Conservation (phyloP, 2,797 vertebrate genomes). For the Lerista edwardsae region DNA sequence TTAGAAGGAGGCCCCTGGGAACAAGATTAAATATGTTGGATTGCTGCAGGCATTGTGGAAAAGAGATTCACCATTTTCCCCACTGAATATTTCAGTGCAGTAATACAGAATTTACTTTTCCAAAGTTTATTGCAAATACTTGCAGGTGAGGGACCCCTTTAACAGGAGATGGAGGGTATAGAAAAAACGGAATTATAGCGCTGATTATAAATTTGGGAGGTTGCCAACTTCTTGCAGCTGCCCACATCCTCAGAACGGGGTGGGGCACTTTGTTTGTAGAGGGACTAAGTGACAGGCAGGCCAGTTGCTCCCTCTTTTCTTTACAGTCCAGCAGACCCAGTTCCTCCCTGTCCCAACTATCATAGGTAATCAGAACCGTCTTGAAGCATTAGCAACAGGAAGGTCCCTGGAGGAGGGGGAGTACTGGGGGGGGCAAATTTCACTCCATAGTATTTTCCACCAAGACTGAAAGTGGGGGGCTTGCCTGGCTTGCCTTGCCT, state of each 20-base stretch:
- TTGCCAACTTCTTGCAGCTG: neutral
- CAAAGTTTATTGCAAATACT: neutral
- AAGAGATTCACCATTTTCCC: neutral
- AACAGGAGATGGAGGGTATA: no score
- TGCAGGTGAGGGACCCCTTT: neutral
- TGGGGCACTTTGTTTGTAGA: neutral
- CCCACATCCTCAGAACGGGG: neutral
- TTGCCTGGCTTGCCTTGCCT: neutral
- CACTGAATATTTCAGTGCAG: neutral
- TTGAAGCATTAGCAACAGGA: neutral
- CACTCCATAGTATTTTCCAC: neutral
- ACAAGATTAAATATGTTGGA: conserved; percentile 7
- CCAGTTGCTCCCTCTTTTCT: neutral
- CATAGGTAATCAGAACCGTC: neutral
- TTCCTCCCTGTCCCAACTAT: neutral
- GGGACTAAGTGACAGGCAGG: neutral
- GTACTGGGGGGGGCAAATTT: neutral
- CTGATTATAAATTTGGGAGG: neutral
- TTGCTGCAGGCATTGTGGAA: neutral
- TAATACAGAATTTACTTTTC: neutral
- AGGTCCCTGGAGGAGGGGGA: neutral
- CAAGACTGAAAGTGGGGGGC: neutral
- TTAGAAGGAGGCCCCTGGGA: neutral
- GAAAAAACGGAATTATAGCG: neutral
- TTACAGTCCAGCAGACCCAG: neutral